Evolutionary conservation across 2,888 invertebrate species (phyloP), one percentile per base, ranked within the genome.

Genomic region (Electrophaes corylata): DNA sequence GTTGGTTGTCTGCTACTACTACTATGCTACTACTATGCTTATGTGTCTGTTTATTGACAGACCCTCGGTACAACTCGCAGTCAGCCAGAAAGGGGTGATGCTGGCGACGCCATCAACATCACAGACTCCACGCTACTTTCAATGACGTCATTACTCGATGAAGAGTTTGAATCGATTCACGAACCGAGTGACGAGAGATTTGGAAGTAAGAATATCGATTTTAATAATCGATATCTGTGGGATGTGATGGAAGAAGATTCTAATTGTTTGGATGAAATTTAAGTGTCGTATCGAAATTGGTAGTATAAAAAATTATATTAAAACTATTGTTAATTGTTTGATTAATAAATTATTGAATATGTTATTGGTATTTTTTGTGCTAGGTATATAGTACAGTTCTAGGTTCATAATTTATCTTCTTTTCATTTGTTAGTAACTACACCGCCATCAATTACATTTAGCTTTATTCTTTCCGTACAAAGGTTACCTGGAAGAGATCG

Each of bases 21-120:
- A 31, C 26, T n/a, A 4, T 20, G 18, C 2, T 39, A 10, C 16
- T 18, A 10, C 10, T 5, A 18, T 0, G 14, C n/a, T 29, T 4
- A 31, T 11, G 1, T 1, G 8, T 19, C 2, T 19, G 0, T 49
- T 26, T 19, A 16, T 43, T 72, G 64, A 0, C 71, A 89, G 90
- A 82, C 83, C 10, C 58, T 80, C 10, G 80, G 84, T 0, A 75
- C 83, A 5, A 69, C 77, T 1, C 75, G 82, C 37, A 81, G 69
- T 33, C 81, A 81, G 33, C 79, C 73, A 1, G 89, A 88, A 53
- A 67, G 88, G 0, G 88, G 88, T 0, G 90, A 91, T 26, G 87
- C 88, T 0, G 86, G 85, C 0, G 88, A 90, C 37, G 69, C 80
- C 0, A 70, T 81, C 52, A 82, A 81, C 62, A 70, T 81, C 5